Conservation (phyloP, 2,113 vertebrate species). For the Burhinus bistriatus region DNA sequence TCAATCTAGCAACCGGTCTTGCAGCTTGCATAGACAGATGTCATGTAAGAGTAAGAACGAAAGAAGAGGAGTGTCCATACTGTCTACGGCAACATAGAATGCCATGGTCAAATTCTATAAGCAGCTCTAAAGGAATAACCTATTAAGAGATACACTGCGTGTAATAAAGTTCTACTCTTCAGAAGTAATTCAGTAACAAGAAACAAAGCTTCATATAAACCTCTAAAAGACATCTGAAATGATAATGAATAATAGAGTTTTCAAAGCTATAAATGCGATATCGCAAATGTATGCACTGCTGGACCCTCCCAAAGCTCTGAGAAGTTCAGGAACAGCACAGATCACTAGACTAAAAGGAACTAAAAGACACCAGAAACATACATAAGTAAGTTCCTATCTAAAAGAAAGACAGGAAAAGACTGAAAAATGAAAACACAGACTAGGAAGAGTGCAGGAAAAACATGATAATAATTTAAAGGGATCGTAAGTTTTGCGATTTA, state of each 20-base stretch:
- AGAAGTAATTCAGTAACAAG: background rate
- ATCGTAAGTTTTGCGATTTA: background rate
- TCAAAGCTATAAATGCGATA: background rate
- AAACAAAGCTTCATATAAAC: background rate
- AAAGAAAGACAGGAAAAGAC: background rate
- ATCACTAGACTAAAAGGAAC: background rate
- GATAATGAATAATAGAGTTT: background rate
- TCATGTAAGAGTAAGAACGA: background rate
- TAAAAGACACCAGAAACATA: background rate
- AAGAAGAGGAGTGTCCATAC: background rate
- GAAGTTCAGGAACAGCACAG: background rate
- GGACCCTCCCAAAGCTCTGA: background rate
- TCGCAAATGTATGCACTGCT: background rate
- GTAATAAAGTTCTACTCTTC: background rate
- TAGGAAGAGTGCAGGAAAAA: background rate
- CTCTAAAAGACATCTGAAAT: background rate
- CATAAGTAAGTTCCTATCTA: background rate
- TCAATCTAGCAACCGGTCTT: background rate
- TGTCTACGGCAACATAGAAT: background rate
- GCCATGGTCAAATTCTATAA: background rate
- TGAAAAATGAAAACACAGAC: background rate
- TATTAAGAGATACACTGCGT: background rate
- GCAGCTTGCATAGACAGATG: background rate
- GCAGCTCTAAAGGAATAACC: background rate
- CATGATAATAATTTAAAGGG: background rate